These are phyloP conservation scores for Eupithecia pulchellata DNA, from an alignment of 2,888 invertebrate genomes.

Conservation along the genomic window DNA sequence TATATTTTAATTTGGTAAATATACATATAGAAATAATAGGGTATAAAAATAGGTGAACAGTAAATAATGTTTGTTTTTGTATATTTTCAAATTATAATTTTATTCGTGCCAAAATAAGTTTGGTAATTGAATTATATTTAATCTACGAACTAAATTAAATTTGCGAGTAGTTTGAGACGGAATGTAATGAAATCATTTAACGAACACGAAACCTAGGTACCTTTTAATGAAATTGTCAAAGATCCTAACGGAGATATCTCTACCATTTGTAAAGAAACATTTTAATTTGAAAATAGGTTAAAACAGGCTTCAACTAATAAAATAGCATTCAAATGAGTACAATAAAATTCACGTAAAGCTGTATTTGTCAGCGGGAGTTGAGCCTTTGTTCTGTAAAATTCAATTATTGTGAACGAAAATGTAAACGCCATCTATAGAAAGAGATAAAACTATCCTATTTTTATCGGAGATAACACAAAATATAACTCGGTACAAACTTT, in stretches of 20 bases:
- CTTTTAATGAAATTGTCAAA: constrained; percentile 12
- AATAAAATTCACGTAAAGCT: constrained; percentile 12
- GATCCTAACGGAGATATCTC: constrained; percentile 14
- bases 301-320: not conserved
- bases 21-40: too few species aligned
- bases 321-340: constrained; percentile 13
- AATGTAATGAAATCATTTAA: constrained; percentile 12
- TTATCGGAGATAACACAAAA: not conserved
- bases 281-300: constrained; percentile 13
- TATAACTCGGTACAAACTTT: not conserved
- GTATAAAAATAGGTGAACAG: constrained; percentile 3
- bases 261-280: constrained; percentile 9
- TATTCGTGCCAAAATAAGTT: not conserved
- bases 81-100: not conserved
- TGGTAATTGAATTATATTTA: not conserved
- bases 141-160: constrained; percentile 5
- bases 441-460: not conserved
- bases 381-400: not conserved
- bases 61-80: not conserved
- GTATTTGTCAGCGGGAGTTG: not conserved
- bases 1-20: too few species aligned
- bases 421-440: not conserved
- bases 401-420: not conserved
- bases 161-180: constrained; percentile 3
- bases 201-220: constrained; percentile 19